Evolutionary conservation across 2,113 vertebrate genomes (phyloP).

Genomic region (Anas platyrhynchos): DNA sequence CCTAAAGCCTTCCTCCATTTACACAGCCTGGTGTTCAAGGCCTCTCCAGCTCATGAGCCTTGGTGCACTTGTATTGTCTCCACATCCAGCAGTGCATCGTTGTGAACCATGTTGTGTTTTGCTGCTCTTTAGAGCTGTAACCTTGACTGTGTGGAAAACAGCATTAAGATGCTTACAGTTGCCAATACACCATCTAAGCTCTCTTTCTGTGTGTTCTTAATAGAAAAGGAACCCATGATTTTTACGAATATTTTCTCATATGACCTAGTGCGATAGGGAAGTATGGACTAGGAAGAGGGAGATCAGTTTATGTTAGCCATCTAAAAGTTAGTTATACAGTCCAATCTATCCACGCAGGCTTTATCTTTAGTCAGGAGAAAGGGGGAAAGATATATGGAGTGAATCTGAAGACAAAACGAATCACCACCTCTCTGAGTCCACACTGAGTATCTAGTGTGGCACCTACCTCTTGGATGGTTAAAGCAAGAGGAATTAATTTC

Average conservation of each 20-base stretch:
- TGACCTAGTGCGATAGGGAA: background rate
- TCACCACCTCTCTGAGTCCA: background rate
- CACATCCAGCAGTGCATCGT: background rate
- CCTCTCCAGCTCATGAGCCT: background rate
- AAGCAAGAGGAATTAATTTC: background rate
- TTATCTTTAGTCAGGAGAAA: background rate
- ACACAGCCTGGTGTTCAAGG: background rate
- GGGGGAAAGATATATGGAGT: background rate
- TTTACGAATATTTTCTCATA: background rate
- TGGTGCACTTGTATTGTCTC: accelerated
- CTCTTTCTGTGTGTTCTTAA: background rate
- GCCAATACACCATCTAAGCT: background rate
- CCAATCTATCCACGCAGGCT: background rate
- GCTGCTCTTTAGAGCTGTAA: background rate
- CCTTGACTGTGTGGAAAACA: background rate
- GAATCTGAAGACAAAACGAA: background rate
- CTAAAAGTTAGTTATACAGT: background rate
- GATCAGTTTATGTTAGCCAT: background rate
- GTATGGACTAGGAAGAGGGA: background rate
- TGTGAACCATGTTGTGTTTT: background rate
- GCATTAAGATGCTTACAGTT: background rate
- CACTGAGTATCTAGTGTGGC: background rate
- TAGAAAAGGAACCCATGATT: background rate
- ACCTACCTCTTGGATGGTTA: background rate
- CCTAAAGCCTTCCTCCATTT: background rate